A percentile compares a stretch with the other conserved stretches of the same genome.
Evolutionary conservation across 2,888 invertebrate species (phyloP).

Genomic region (Aphelenchoides bicaudatus): DNA sequence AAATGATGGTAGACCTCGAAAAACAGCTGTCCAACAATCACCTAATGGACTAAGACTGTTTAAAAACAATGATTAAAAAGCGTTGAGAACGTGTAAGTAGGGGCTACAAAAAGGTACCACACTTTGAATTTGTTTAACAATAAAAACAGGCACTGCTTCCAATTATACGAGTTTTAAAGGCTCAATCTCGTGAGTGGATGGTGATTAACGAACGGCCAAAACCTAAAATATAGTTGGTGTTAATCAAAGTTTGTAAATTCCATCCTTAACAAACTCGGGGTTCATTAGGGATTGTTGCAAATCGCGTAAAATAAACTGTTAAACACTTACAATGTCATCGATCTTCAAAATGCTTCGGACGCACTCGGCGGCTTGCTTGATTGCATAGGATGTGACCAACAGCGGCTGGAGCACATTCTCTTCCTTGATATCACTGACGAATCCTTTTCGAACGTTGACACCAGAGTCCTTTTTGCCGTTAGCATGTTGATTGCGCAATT

Average conservation of each 20-base stretch:
- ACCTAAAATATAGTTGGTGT: slow-evolving; percentile 41
- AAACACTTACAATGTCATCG: slow-evolving; percentile 84
- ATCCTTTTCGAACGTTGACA: slow-evolving; percentile 88
- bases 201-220: slow-evolving; percentile 46
- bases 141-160: too few relatives aligned
- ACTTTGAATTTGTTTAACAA: too few relatives aligned
- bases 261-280: background rate
- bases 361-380: slow-evolving; percentile 90
- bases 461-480: slow-evolving; percentile 80
- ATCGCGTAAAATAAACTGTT: slow-evolving; percentile 9
- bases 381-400: slow-evolving; percentile 85
- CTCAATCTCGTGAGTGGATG: background rate
- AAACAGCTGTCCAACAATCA: too few relatives aligned
- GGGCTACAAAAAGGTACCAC: too few relatives aligned
- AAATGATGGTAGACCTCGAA: too few relatives aligned
- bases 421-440: slow-evolving; percentile 90
- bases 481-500: slow-evolving; percentile 87
- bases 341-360: slow-evolving; percentile 96
- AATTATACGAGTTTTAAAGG: too few relatives aligned
- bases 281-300: background rate
- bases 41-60: too few relatives aligned
- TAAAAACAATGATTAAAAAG: too few relatives aligned
- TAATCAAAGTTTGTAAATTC: slow-evolving; percentile 22
- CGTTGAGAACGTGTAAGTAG: too few relatives aligned
- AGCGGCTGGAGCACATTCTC: slow-evolving; percentile 96